These are phyloP conservation scores for Lasioglossum marginatum DNA, from an alignment of 2,888 invertebrate genomes.

Conservation along the genomic window DNA sequence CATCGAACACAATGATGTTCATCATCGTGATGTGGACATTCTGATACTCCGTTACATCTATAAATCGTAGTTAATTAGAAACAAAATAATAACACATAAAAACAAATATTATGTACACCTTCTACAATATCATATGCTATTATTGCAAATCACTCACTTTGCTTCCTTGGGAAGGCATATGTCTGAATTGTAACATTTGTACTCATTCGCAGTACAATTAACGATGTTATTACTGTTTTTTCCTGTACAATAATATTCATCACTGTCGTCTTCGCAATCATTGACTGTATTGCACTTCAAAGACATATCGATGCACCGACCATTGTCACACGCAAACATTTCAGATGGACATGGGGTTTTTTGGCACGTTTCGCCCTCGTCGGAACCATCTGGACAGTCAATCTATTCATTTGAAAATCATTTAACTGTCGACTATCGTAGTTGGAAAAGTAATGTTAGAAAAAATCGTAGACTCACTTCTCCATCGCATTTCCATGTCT, in stretches of 20 bases:
- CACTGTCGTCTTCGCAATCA: slow-evolving; percentile 87
- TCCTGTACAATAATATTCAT: slow-evolving; percentile 85
- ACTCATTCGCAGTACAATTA: slow-evolving; percentile 71
- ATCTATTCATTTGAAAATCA: slow-evolving; percentile 22
- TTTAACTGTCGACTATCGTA: background rate
- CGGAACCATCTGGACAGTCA: slow-evolving; percentile 81
- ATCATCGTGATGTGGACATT: slow-evolving; percentile 91
- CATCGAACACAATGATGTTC: slow-evolving; percentile 88
- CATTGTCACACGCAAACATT: slow-evolving; percentile 85
- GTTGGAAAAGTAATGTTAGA: background rate
- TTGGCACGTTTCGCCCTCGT: slow-evolving; percentile 77
- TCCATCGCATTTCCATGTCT: slow-evolving; percentile 84
- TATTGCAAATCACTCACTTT: slow-evolving; percentile 66
- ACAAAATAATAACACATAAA: background rate
- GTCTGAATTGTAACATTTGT: slow-evolving; percentile 72
- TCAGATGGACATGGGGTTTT: slow-evolving; percentile 74
- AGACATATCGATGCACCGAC: slow-evolving; percentile 86
- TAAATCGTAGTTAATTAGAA: slow-evolving; percentile 39
- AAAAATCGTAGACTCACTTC: slow-evolving; percentile 56
- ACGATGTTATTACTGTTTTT: slow-evolving; percentile 21
- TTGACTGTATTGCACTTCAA: slow-evolving; percentile 87
- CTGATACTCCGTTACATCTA: slow-evolving; percentile 88
- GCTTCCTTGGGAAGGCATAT: slow-evolving; percentile 75
- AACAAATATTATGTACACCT: background rate
- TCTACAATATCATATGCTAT: background rate